phyloP scores from a whole-genome alignment of 2,113 vertebrate genomes.

The Dromas ardeola region DNA sequence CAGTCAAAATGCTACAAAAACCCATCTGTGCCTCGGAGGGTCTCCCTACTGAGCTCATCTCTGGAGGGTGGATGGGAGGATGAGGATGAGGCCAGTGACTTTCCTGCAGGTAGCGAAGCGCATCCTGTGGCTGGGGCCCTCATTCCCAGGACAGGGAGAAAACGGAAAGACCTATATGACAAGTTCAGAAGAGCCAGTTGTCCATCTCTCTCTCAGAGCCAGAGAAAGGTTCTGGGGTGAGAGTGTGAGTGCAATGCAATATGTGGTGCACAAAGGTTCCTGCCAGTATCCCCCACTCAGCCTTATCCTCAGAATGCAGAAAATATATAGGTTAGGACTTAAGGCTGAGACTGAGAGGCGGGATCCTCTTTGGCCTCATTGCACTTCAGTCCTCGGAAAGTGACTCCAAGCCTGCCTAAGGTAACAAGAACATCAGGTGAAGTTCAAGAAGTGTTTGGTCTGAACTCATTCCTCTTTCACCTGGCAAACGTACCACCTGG shows the following conservation, averaged over 20 bases:
- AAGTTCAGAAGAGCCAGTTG: background rate
- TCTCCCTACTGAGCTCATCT: background rate
- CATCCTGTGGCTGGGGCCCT: background rate
- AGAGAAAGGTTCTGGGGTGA: background rate
- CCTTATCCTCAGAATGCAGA: background rate
- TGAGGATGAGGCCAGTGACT: background rate
- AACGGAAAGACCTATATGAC: background rate
- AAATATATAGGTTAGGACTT: background rate
- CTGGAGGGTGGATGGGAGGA: background rate
- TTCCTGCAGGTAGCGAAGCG: rapidly evolving
- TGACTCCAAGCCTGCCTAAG: background rate
- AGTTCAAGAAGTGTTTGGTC: background rate
- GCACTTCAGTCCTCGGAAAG: background rate
- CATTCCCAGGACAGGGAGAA: background rate
- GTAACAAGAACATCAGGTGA: background rate
- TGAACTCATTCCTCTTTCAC: background rate
- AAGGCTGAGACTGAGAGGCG: background rate
- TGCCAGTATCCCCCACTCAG: background rate
- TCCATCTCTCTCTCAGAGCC: background rate
- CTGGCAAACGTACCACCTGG: background rate
- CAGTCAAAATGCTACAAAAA: background rate
- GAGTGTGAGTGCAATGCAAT: background rate
- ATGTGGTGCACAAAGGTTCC: background rate
- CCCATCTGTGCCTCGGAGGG: background rate
- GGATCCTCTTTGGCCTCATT: background rate